phyloP scores from a whole-genome alignment of 92 coral and sea anemone genomes.

The Montipora capitata region DNA sequence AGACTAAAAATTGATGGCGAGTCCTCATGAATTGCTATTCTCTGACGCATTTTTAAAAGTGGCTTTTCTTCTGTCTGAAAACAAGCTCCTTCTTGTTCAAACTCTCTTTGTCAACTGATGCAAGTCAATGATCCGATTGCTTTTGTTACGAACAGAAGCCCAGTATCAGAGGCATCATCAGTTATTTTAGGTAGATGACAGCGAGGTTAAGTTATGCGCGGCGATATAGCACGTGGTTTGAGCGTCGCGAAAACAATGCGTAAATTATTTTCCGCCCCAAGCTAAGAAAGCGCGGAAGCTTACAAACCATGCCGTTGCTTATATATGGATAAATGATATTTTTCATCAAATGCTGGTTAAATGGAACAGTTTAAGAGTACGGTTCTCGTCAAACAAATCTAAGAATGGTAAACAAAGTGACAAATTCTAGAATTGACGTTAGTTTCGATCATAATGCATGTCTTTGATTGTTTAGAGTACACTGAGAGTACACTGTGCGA shows the following conservation, averaged over 20 bases:
- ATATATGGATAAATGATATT: background rate
- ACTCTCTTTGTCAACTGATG: conserved; percentile 11
- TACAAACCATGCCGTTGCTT: too few relatives aligned
- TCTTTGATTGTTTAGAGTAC: background rate
- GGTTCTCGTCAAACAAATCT: background rate
- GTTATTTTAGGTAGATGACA: conserved; percentile 19
- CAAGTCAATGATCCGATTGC: conserved; percentile 9
- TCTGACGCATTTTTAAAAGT: background rate
- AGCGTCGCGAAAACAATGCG: background rate
- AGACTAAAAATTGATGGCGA: background rate
- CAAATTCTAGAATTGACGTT: conserved; percentile 1
- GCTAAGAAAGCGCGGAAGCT: background rate
- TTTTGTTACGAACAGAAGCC: background rate
- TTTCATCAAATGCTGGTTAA: background rate
- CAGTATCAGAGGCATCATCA: too few relatives aligned
- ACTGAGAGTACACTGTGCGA: background rate
- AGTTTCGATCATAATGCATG: background rate
- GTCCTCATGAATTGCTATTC: background rate
- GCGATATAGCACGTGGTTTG: conserved; percentile 3
- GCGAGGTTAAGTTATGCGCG: background rate
- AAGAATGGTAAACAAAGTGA: background rate
- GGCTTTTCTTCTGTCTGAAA: background rate
- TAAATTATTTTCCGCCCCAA: background rate
- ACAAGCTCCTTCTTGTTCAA: conserved; percentile 22
- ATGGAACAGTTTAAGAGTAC: background rate